These are phyloP conservation scores for Heterotis niloticus DNA, from an alignment of 2,113 vertebrate species.

Conservation along the genomic window DNA sequence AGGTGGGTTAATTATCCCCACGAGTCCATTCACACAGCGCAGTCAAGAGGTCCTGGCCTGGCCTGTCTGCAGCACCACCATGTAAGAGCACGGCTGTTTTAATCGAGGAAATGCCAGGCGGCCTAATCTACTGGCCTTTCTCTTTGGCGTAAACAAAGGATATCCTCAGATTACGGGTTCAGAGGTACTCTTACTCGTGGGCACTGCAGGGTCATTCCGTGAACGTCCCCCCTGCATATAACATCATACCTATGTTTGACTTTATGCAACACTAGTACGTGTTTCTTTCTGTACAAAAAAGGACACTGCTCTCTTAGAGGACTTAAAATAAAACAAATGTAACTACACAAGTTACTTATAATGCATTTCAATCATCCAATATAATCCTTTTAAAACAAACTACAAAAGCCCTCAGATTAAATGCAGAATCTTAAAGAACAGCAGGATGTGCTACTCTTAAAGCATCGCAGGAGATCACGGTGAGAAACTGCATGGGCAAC, in stretches of 20 bases:
- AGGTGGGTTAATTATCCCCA: conserved; percentile 42
- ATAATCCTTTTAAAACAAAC: neutral
- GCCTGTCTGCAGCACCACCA: conserved; percentile 40
- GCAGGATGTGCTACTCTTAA: neutral
- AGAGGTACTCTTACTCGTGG: conserved; percentile 58
- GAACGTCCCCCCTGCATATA: conserved; percentile 34
- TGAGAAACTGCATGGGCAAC: neutral
- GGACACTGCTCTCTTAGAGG: neutral
- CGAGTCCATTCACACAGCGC: conserved; percentile 40
- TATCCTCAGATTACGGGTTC: conserved; percentile 54
- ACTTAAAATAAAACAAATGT: neutral
- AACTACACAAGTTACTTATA: neutral
- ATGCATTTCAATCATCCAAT: too few relatives aligned
- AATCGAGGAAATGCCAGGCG: conserved; percentile 63
- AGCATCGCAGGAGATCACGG: neutral
- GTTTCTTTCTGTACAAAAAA: neutral
- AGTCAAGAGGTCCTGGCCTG: conserved; percentile 43
- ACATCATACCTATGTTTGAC: neutral
- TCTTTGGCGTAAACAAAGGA: conserved; percentile 63
- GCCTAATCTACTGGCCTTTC: conserved; percentile 56
- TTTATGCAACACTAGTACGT: neutral
- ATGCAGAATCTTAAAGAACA: neutral
- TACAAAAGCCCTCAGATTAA: neutral
- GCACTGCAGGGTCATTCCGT: conserved; percentile 56
- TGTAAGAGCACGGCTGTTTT: conserved; percentile 65